phyloP scores from a whole-genome alignment of 2,797 vertebrate species.

The Masticophis lateralis region DNA sequence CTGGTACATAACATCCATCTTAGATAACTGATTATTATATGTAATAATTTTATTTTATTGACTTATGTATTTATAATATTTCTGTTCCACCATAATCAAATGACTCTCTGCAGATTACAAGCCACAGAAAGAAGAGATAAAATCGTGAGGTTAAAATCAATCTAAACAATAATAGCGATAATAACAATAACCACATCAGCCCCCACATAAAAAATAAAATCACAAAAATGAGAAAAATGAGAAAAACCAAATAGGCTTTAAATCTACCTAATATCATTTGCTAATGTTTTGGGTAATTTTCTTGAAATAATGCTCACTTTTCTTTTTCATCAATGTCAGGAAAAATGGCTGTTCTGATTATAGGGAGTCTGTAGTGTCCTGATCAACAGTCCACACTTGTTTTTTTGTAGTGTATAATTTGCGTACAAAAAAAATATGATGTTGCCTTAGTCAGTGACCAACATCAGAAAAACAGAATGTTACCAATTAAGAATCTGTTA shows the following conservation, averaged over 20 bases:
- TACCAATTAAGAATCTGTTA: conserved; percentile 22
- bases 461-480: conserved; percentile 13
- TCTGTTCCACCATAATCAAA: background rate
- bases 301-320: background rate
- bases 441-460: conserved; percentile 28
- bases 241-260: background rate
- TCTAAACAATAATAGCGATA: background rate
- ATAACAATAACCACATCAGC: background rate
- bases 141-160: background rate
- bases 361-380: background rate
- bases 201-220: background rate
- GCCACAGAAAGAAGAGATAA: background rate
- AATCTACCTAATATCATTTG: background rate
- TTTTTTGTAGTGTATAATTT: conserved; percentile 7
- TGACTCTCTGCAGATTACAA: background rate
- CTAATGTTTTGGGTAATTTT: background rate
- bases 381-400: background rate
- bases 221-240: background rate
- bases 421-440: background rate
- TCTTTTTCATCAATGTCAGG: background rate
- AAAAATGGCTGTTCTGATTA: background rate
- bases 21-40: background rate
- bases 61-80: background rate
- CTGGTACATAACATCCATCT: background rate
- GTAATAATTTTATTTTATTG: background rate